Evolutionary conservation across 2,888 invertebrate genomes (phyloP).

Genomic region (Anthophora plumipes): DNA sequence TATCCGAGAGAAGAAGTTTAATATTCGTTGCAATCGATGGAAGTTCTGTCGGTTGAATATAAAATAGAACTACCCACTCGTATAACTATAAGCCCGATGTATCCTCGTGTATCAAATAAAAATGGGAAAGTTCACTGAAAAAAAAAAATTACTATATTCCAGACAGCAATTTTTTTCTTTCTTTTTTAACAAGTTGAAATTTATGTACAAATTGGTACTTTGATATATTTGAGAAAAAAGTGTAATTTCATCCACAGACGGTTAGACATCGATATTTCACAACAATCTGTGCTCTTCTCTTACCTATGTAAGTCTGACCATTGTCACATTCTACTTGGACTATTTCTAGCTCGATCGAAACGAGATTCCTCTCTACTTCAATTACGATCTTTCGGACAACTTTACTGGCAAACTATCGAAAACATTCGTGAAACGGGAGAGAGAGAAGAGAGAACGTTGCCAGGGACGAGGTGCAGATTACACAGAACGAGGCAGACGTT

Average conservation of each 20-base stretch:
- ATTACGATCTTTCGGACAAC: neutral
- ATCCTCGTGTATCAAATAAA: too few relatives aligned
- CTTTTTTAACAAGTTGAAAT: too few relatives aligned
- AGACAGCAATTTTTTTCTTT: too few relatives aligned
- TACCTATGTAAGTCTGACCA: neutral
- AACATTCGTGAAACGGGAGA: neutral
- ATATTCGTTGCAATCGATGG: conserved; percentile 33
- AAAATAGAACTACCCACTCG: neutral
- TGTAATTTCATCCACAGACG: too few relatives aligned
- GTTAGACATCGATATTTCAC: too few relatives aligned
- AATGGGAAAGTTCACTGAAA: too few relatives aligned
- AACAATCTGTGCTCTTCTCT: too few relatives aligned
- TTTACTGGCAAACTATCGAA: neutral
- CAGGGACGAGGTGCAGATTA: neutral
- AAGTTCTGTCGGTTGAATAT: neutral
- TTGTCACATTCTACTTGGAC: neutral
- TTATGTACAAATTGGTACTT: too few relatives aligned
- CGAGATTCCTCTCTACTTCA: neutral
- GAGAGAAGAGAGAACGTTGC: neutral
- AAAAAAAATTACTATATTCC: too few relatives aligned
- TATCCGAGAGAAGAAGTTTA: conserved; percentile 5
- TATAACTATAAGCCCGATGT: too few relatives aligned
- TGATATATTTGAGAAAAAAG: too few relatives aligned
- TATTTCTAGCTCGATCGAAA: neutral
- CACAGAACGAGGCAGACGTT: conserved; percentile 21